Evolutionary conservation across 2,888 invertebrate genomes (phyloP), one percentile per base, ranked within the genome.

Genomic region (Euphydryas editha): DNA sequence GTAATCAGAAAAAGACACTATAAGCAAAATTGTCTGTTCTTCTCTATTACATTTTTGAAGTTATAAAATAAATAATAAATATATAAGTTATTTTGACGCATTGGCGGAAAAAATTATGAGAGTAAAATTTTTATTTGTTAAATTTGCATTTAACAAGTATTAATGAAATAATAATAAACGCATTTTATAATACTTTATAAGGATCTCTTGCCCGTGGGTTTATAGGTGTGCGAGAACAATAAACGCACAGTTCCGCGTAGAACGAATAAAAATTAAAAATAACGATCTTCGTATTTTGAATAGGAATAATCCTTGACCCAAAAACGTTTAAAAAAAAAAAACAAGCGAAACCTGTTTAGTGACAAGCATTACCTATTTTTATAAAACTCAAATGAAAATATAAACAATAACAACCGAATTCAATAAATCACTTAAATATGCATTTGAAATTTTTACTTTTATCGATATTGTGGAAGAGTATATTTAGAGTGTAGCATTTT

Each of bases 251-350:
- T 62, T 56, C 56, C 62, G 62, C 24, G 37, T 62, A 47, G 37
- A 59, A 54, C 59, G 3, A 55, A 46, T 44, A 18, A 54, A 30
- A 30, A 58, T 42, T 44, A 18, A 62, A 67, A 47, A 47, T 47
- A 59, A 58, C 63, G 57, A 66, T 62, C 54, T 67, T 59, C 30
- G 49, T 42, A 42, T 69, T 62, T 67, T 63, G 51, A 37, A 60
- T 55, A 65, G 67, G 51, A 56, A 58, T 67, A 66, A 68, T 72
- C 72, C 64, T 70, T 69, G 74, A 72, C 72, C 71, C 63, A 71
- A 71, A 71, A 73, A 58, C 44, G 37, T 58, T n/a, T 44, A 39
- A 8, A 54, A 63, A 58, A 58, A 24, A 63, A 58, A 58, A 24
- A 2, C 20, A 17, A 47, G 54, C 18, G 7, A 56, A 56, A 56